phyloP scores from a whole-genome alignment of 2,888 invertebrate species.

The Patella ulyssiponensis region DNA sequence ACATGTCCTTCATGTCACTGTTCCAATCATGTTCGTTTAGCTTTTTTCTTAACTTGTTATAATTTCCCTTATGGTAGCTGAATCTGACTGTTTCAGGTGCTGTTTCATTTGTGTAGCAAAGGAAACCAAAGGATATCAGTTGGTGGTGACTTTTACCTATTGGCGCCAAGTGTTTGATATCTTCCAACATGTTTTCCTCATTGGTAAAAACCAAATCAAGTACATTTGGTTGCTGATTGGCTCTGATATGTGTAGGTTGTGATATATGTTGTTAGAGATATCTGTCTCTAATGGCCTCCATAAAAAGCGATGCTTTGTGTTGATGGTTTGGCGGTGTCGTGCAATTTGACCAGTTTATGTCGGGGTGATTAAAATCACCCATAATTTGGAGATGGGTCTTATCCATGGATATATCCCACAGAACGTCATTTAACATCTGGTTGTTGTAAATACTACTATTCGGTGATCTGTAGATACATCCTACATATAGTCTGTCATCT shows the following conservation, averaged over 20 bases:
- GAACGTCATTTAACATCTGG: too few relatives aligned
- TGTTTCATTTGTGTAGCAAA: too few relatives aligned
- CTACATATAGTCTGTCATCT: constrained; percentile 8
- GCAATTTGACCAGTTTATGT: too few relatives aligned
- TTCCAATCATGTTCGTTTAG: too few relatives aligned
- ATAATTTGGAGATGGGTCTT: too few relatives aligned
- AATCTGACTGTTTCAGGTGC: too few relatives aligned
- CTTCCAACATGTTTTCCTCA: constrained; percentile 20
- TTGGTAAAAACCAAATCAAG: constrained; percentile 24
- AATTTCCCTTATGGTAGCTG: too few relatives aligned
- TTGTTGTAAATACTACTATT: not conserved
- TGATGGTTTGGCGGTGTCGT: too few relatives aligned
- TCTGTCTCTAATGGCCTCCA: constrained; percentile 17
- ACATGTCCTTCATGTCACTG: too few relatives aligned
- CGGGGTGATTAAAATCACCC: too few relatives aligned
- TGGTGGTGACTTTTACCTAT: constrained; percentile 9
- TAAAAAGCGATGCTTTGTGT: not conserved
- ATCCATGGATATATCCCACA: not conserved
- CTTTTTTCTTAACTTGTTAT: too few relatives aligned
- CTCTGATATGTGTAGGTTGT: constrained; percentile 25
- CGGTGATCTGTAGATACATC: constrained; percentile 17
- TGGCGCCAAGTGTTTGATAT: not conserved
- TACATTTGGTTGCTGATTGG: constrained; percentile 14
- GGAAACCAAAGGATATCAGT: too few relatives aligned
- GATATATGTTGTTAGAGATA: constrained; percentile 23